A percentile compares a stretch with the other conserved stretches of the same genome.
phyloP scores from a whole-genome alignment of 2,797 vertebrate species.

The Clarias pachynema region DNA sequence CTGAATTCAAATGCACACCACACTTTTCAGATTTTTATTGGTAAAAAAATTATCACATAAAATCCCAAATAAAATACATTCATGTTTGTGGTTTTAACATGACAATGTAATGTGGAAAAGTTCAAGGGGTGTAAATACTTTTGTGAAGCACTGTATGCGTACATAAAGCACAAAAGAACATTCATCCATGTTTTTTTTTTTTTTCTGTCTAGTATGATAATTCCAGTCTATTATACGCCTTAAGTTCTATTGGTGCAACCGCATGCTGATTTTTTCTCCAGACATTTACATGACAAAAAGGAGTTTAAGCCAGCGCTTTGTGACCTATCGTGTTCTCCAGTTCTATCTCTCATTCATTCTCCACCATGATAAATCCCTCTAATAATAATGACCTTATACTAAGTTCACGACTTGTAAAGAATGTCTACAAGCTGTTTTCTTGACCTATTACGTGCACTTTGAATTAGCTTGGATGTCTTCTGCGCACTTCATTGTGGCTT shows the following conservation, averaged over 20 bases:
- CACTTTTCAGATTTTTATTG: too few species aligned
- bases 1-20: too few species aligned
- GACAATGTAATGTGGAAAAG: too few species aligned
- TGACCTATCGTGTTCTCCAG: neutral
- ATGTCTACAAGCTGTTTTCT: neutral
- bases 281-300: slow-evolving; percentile 16
- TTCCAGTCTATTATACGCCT: neutral
- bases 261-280: neutral
- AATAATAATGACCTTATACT: neutral
- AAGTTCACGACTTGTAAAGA: neutral
- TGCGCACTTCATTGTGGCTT: neutral
- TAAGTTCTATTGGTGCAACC: neutral
- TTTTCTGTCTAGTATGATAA: neutral
- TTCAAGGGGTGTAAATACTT: too few species aligned
- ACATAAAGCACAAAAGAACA: too few species aligned
- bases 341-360: neutral
- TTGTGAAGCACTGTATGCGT: too few species aligned
- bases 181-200: too few species aligned
- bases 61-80: too few species aligned
- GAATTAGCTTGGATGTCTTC: neutral
- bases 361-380: neutral
- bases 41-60: too few species aligned
- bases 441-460: neutral
- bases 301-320: neutral
- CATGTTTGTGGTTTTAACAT: too few species aligned